phyloP scores from a whole-genome alignment of 2,888 invertebrate genomes.

The Anoplius nigerrimus region DNA sequence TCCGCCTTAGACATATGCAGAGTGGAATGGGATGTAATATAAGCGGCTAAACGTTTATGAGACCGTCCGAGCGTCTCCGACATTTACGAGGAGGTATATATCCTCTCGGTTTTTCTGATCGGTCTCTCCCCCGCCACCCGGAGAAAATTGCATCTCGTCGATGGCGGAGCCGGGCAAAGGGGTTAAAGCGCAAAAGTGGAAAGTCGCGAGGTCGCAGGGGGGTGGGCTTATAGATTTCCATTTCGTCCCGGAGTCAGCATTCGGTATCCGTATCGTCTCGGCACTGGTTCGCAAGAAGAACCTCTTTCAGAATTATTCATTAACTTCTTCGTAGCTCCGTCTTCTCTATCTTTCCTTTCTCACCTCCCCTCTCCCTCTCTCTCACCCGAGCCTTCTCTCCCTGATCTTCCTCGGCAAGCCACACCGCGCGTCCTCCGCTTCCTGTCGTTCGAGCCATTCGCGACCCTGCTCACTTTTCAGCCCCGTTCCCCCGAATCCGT shows the following conservation, averaged over 20 bases:
- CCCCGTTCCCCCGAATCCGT: conserved; percentile 41
- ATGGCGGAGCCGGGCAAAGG: no score
- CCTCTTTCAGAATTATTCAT: conserved; percentile 70
- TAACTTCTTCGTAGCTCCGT: conserved; percentile 35
- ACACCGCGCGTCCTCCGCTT: conserved; percentile 37
- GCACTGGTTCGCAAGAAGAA: conserved; percentile 61
- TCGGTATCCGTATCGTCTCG: conserved; percentile 56
- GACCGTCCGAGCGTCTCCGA: no score
- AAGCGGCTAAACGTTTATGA: no score
- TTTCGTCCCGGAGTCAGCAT: conserved; percentile 41
- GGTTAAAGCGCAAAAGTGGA: no score
- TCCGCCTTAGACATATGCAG: no score
- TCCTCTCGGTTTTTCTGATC: not conserved
- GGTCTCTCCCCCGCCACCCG: not conserved
- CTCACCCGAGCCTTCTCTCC: conserved; percentile 25
- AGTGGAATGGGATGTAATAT: no score
- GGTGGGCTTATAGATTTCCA: conserved; percentile 47
- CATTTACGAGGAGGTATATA: no score
- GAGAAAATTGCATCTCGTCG: no score
- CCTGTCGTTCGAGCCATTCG: conserved; percentile 43
- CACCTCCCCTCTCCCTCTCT: conserved; percentile 39
- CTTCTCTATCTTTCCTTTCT: conserved; percentile 8
- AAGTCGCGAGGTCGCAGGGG: no score
- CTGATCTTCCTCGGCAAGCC: conserved; percentile 42
- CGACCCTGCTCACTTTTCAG: conserved; percentile 57